Percentiles rank a stretch among this genome's conserved stretches.
Evolutionary conservation across 2,888 invertebrate species (phyloP).

Genomic region (Rosalia funebris): DNA sequence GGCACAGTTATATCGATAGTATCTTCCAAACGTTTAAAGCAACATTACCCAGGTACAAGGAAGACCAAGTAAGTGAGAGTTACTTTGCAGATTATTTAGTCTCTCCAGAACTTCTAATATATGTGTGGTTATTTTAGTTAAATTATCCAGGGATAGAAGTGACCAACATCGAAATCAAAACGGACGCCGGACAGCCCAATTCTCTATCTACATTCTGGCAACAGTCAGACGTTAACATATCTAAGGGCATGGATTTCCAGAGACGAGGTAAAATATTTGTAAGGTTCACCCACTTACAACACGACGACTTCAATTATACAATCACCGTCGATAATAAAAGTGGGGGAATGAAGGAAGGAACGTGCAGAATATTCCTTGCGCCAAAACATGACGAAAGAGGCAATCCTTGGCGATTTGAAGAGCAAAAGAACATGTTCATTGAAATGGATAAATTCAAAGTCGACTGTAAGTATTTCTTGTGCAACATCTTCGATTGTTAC

Average conservation of each 20-base stretch:
- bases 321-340: constrained; percentile 59
- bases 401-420: constrained; percentile 69
- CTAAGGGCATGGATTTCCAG: constrained; percentile 84
- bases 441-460: constrained; percentile 79
- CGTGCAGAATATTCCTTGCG: constrained; percentile 76
- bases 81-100: too few species aligned
- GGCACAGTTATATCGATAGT: constrained; percentile 84
- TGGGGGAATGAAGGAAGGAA: constrained; percentile 67
- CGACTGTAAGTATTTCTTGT: constrained; percentile 68
- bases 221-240: constrained; percentile 80
- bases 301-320: constrained; percentile 74
- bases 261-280: constrained; percentile 80
- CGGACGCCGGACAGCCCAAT: constrained; percentile 62
- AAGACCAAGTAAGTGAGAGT: constrained; percentile 67
- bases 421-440: constrained; percentile 74
- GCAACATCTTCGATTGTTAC: too few species aligned
- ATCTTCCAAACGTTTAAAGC: constrained; percentile 80
- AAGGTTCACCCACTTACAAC: constrained; percentile 81
- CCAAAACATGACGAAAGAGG: constrained; percentile 74
- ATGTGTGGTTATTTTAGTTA: too few species aligned
- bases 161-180: constrained; percentile 67
- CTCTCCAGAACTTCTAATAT: too few species aligned
- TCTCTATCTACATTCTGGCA: constrained; percentile 76
- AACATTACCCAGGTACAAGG: constrained; percentile 73
- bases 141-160: constrained; percentile 73